These are phyloP conservation scores for Heteractis magnifica DNA, from an alignment of 92 coral and sea anemone genomes.

Conservation along the genomic window DNA sequence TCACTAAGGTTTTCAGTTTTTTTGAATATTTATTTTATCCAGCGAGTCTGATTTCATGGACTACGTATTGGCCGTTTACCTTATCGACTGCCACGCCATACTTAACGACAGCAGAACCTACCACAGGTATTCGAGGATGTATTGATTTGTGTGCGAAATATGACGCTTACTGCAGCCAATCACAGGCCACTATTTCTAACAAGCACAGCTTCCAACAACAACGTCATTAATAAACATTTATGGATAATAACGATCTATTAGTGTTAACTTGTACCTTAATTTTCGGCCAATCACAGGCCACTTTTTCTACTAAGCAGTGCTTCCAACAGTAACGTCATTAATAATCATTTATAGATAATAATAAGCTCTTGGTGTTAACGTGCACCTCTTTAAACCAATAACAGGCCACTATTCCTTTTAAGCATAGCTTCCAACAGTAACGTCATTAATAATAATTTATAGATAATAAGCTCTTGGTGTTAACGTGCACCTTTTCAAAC, in stretches of 20 bases:
- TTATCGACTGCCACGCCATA: not conserved
- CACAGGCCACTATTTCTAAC: not conserved
- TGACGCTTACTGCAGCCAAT: not conserved
- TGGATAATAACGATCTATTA: too few species aligned
- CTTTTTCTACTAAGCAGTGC: not conserved
- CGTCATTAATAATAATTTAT: not conserved
- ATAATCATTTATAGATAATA: not conserved
- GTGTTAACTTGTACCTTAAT: too few species aligned
- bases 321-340: not conserved
- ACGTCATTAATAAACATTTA: too few species aligned
- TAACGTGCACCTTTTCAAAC: not conserved
- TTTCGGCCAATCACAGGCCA: not conserved
- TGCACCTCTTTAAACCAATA: not conserved
- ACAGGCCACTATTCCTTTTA: not conserved
- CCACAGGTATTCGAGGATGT: conserved; percentile 1
- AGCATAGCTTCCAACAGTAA: not conserved
- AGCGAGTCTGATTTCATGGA: not conserved
- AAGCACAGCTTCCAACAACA: too few species aligned
- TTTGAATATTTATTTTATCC: not conserved
- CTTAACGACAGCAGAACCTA: not conserved
- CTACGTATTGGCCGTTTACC: not conserved
- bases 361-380: too few species aligned
- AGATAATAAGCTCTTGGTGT: too few species aligned
- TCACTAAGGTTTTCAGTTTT: not conserved
- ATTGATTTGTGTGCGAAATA: not conserved